Evolutionary conservation across 53 echinoderm and acorn worm genomes (phyloP), one percentile per base, ranked within the genome.

Genomic region (Crossaster papposus): DNA sequence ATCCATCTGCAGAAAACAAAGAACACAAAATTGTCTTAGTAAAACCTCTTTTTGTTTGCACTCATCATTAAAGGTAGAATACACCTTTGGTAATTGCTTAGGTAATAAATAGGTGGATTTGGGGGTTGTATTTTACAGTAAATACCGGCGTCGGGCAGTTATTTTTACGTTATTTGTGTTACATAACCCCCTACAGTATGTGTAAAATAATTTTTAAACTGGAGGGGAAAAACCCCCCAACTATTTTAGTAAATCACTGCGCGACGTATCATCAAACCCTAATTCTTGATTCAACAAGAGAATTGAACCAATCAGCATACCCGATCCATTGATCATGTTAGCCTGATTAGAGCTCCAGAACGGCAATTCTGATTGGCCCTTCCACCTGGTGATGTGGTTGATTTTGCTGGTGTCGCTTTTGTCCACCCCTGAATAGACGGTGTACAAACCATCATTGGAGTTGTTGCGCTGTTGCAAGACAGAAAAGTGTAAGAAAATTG

Each of bases 261-360:
- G 2, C 1, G 53, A 52, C 58, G 17, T 20, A 3, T 15, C 58
- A 3, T 58, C 2, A 58, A 58, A 18, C 58, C 22, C 17, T 20
- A 18, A 20, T 20, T 20, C 12, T 17, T 58, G 58, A 58, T 17
- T 58, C 22, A 3, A 18, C 58, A 58, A 58, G 58, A 4, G 22
- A 15, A 8, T 18, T 58, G 6, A 24, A 26, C 68, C 83, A 90
- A 83, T n/a, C 17, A 44, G 31, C 24, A 85, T 71, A 96, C 96
- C 96, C 75, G 96, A 78, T 78, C 96, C 96, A 77, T 96, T 96
- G 53, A 96, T 90, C 83, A 82, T 90, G 79, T 94, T 93, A 12
- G 96, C 94, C 36, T 88, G 88, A 4, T 81, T 73, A 17, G 94
- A 93, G 51, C 93, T 94, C 96, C 96, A 96, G 82, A 89, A 93